A percentile compares a stretch with the other conserved stretches of the same genome.
phyloP scores from a whole-genome alignment of 1,140 invertebrate species.

The Tachypleus tridentatus region DNA sequence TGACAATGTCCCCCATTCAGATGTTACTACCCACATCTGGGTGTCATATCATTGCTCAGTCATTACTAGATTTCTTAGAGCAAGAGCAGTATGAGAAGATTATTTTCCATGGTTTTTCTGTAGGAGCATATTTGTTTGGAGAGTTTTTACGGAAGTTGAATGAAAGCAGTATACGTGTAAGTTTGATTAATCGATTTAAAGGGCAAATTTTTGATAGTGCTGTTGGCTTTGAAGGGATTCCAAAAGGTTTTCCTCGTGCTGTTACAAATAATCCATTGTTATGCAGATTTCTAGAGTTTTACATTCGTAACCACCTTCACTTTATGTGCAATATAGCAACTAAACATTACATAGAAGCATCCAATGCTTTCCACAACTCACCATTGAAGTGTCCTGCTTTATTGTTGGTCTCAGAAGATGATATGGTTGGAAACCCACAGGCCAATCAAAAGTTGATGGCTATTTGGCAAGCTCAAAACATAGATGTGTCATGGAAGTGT shows the following conservation, averaged over 20 bases:
- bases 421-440: conserved; percentile 57
- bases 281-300: conserved; percentile 53
- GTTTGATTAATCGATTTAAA: conserved; percentile 48
- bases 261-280: conserved; percentile 57
- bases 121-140: conserved; percentile 73
- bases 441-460: conserved; percentile 53
- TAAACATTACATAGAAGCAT: conserved; percentile 60
- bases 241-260: conserved; percentile 59
- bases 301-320: conserved; percentile 49
- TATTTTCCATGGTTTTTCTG: conserved; percentile 75
- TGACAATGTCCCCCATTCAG: conserved; percentile 63
- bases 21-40: conserved; percentile 64
- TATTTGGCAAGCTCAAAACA: conserved; percentile 39
- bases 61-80: conserved; percentile 58
- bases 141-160: conserved; percentile 57
- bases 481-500: conserved; percentile 59
- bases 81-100: conserved; percentile 50
- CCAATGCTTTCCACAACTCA: conserved; percentile 64
- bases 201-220: conserved; percentile 78
- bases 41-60: conserved; percentile 46
- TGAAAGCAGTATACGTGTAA: conserved; percentile 42
- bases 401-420: conserved; percentile 62
- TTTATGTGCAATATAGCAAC: conserved; percentile 63
- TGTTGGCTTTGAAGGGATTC: conserved; percentile 66
- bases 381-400: conserved; percentile 57